Evolutionary conservation across 2,888 invertebrate genomes (phyloP).

Genomic region (Heliconius charithonia): DNA sequence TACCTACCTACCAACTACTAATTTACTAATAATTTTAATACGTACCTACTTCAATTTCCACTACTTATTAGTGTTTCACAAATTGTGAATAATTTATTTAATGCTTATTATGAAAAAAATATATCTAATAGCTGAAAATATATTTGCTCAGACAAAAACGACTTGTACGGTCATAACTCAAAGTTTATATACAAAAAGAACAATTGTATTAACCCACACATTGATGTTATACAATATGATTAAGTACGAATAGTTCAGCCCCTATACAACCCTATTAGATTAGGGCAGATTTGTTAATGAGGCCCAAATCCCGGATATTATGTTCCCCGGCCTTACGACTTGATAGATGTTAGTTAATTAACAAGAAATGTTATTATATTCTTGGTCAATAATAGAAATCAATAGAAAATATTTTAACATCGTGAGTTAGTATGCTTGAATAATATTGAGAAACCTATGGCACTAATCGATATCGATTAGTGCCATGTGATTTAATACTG

Average conservation of each 20-base stretch:
- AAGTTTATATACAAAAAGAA: not conserved
- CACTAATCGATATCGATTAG: no score
- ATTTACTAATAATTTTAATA: no score
- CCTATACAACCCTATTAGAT: not conserved
- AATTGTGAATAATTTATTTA: no score
- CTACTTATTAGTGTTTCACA: no score
- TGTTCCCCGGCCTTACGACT: not conserved
- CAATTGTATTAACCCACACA: not conserved
- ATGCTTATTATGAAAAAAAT: no score
- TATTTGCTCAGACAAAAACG: no score
- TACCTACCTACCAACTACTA: no score
- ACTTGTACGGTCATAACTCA: not conserved
- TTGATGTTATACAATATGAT: not conserved
- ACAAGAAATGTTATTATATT: not conserved
- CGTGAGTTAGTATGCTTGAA: not conserved
- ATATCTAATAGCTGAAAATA: no score
- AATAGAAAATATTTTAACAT: not conserved
- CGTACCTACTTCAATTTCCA: not conserved
- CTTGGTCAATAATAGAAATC: not conserved
- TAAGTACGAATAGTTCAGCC: not conserved
- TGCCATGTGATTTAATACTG: no score
- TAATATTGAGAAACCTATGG: no score
- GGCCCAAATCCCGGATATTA: slow-evolving; percentile 8
- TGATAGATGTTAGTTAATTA: not conserved
- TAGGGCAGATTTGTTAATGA: slow-evolving; percentile 12